These are phyloP conservation scores for Ctena decussata DNA, from an alignment of 2,888 invertebrate species.

Conservation along the genomic window DNA sequence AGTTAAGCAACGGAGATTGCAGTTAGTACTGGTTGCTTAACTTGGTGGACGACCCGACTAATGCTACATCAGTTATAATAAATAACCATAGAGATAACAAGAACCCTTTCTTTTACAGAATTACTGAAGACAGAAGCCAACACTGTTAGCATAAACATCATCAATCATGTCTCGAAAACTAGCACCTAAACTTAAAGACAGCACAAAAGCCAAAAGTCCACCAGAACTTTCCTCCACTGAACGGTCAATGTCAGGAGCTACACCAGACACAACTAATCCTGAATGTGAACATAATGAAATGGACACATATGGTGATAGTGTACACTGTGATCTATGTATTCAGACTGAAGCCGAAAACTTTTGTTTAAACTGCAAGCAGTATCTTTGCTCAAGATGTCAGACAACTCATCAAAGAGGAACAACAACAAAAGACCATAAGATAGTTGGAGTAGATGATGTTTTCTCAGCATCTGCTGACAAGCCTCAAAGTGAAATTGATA, in stretches of 20 bases:
- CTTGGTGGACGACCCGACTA: no score
- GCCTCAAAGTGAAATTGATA: not conserved
- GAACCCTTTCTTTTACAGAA: no score
- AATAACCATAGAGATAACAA: no score
- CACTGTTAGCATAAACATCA: no score
- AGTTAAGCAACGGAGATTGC: no score
- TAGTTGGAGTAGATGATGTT: not conserved
- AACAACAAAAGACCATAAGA: not conserved
- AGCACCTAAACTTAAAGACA: not conserved
- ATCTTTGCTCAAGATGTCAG: not conserved
- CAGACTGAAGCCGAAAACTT: not conserved
- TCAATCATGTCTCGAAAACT: no score
- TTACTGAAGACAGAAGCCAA: no score
- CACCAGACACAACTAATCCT: no score
- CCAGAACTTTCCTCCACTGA: not conserved
- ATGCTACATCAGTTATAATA: no score
- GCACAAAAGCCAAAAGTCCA: not conserved
- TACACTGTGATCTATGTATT: not conserved
- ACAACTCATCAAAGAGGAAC: not conserved
- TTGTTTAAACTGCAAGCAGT: not conserved
- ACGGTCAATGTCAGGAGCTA: no score
- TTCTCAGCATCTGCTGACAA: not conserved
- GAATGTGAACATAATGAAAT: no score
- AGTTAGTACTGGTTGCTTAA: no score
- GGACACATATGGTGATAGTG: not conserved